Evolutionary conservation across 2,797 vertebrate genomes (phyloP).

Genomic region (Podargus strigoides): DNA sequence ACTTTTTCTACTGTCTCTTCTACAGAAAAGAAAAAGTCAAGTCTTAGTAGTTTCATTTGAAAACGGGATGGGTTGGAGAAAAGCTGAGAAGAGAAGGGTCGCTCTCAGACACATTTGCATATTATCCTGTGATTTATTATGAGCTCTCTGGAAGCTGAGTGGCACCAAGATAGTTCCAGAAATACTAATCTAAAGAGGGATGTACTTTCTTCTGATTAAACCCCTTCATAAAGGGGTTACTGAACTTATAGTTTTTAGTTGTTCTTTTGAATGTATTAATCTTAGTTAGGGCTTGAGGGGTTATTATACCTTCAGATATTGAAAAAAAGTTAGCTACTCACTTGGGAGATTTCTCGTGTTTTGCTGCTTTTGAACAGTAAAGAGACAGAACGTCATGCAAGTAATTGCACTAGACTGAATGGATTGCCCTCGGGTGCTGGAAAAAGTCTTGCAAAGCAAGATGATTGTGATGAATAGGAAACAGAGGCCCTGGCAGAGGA

Average conservation of each 20-base stretch:
- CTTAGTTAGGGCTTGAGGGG: not conserved
- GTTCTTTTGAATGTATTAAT: not conserved
- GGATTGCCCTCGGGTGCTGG: conserved; percentile 46
- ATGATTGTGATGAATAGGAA: conserved; percentile 58
- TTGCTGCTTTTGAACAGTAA: not conserved
- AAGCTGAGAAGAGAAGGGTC: not conserved
- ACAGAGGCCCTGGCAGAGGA: conserved; percentile 22
- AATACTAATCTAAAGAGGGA: not conserved
- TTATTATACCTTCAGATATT: not conserved
- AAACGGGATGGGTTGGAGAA: not conserved
- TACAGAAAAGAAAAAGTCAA: not conserved
- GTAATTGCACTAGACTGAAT: conserved; percentile 51
- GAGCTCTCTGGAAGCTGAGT: not conserved
- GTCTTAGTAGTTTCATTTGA: not conserved
- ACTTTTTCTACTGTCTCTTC: not conserved
- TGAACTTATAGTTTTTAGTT: not conserved
- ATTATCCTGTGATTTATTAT: not conserved
- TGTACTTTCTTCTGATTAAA: not conserved
- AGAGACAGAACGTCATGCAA: conserved; percentile 31
- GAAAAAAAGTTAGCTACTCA: not conserved
- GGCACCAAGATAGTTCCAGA: not conserved
- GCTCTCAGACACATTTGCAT: not conserved
- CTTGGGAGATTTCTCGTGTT: not conserved
- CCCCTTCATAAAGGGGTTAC: not conserved
- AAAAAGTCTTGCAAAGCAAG: conserved; percentile 59